A percentile compares a stretch with the other conserved stretches of the same genome.
These are phyloP conservation scores for Ceyx cyanopectus DNA, from an alignment of 2,113 vertebrate genomes.

Conservation along the genomic window DNA sequence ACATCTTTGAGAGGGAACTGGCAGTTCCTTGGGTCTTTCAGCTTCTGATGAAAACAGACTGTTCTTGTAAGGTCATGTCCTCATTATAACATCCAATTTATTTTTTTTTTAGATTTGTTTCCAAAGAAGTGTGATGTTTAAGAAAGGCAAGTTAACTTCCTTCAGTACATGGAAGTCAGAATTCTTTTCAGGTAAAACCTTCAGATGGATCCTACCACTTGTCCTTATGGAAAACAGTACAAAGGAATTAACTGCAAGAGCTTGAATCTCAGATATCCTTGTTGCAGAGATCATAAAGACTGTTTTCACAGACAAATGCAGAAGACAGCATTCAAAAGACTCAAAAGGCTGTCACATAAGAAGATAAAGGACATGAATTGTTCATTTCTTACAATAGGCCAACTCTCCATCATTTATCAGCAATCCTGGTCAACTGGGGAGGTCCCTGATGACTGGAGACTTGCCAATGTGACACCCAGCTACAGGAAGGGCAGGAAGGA, in stretches of 20 bases:
- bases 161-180: constrained; percentile 44
- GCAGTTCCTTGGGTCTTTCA: constrained; percentile 14
- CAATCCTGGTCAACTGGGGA: too few relatives aligned
- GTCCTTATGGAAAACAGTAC: constrained; percentile 30
- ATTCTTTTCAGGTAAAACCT: constrained; percentile 26
- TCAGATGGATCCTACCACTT: neutral
- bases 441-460: too few relatives aligned
- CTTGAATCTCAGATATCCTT: constrained; percentile 27
- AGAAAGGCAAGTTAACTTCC: constrained; percentile 29
- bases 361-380: constrained; percentile 54
- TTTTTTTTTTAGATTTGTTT: constrained; percentile 39
- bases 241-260: constrained; percentile 28
- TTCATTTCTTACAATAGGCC: constrained; percentile 31
- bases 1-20: neutral
- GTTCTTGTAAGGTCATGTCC: constrained; percentile 29
- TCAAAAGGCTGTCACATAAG: constrained; percentile 49
- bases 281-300: constrained; percentile 33
- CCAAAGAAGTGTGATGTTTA: constrained; percentile 16
- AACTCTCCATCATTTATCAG: too few relatives aligned
- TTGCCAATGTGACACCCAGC: too few relatives aligned
- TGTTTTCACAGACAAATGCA: constrained; percentile 59
- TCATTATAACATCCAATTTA: constrained; percentile 2
- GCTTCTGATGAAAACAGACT: neutral
- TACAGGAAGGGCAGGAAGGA: too few relatives aligned
- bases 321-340: constrained; percentile 40